Evolutionary conservation across 2,113 vertebrate genomes (phyloP).

Genomic region (Coryphaenoides rupestris): DNA sequence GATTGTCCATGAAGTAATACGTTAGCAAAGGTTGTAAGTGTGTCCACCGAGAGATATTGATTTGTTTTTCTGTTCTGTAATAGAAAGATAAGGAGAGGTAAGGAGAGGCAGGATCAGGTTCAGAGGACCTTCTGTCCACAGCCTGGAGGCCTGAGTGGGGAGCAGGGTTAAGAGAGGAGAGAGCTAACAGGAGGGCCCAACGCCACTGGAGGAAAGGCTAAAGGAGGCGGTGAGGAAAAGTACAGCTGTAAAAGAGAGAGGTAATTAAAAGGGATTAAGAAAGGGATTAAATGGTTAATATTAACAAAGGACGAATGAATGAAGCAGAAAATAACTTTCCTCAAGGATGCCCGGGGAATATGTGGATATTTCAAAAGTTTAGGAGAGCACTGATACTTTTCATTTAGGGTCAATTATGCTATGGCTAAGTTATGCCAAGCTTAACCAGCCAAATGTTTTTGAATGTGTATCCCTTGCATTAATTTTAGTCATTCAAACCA

Average conservation of each 20-base stretch:
- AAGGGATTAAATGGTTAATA: slow-evolving; percentile 27
- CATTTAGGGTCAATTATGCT: too few species aligned
- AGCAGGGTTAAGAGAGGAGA: slow-evolving; percentile 31
- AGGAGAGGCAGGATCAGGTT: slow-evolving; percentile 14
- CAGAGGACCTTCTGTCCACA: slow-evolving; percentile 3
- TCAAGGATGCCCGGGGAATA: slow-evolving; percentile 1
- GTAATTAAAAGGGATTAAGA: slow-evolving; percentile 38
- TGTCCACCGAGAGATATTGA: background rate
- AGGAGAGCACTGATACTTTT: too few species aligned
- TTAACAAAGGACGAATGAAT: slow-evolving; percentile 11
- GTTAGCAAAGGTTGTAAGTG: background rate
- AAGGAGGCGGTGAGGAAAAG: slow-evolving; percentile 7
- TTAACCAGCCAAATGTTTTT: too few species aligned
- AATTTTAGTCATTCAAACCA: too few species aligned
- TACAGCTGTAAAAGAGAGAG: slow-evolving; percentile 35
- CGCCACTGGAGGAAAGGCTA: slow-evolving; percentile 1
- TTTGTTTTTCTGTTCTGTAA: background rate
- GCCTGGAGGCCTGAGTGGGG: slow-evolving; percentile 32
- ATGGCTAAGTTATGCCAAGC: too few species aligned
- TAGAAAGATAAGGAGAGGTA: slow-evolving; percentile 16
- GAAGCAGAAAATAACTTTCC: background rate
- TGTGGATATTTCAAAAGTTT: background rate
- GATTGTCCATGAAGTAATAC: too few species aligned
- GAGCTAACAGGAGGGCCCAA: background rate
- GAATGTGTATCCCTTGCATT: too few species aligned